Evolutionary conservation across 2,888 invertebrate genomes (phyloP).

Genomic region (Seira musarum): DNA sequence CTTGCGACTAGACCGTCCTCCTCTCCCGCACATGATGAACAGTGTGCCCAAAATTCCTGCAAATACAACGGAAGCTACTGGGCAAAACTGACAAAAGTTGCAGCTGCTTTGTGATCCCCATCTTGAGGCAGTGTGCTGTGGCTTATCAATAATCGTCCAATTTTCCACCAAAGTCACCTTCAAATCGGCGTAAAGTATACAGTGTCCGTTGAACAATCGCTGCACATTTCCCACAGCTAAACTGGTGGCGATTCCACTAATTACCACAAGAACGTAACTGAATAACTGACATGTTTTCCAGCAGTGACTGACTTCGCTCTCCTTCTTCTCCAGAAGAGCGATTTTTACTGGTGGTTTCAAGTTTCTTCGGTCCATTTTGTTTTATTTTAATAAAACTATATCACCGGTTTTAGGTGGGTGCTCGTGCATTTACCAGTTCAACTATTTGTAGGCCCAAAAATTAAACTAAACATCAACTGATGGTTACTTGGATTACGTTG

Average conservation of each 20-base stretch:
- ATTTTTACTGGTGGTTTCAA: conserved; percentile 67
- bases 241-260: conserved; percentile 67
- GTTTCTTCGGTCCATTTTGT: conserved; percentile 60
- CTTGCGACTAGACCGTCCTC: conserved; percentile 64
- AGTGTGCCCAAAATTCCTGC: conserved; percentile 66
- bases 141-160: conserved; percentile 51
- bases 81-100: conserved; percentile 66
- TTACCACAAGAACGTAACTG: conserved; percentile 65
- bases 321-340: conserved; percentile 66
- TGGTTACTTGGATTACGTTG: too few species aligned
- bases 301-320: conserved; percentile 66
- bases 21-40: conserved; percentile 68
- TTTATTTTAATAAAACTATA: conserved; percentile 7
- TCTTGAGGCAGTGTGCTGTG: conserved; percentile 44
- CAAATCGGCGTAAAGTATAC: conserved; percentile 65
- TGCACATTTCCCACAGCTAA: conserved; percentile 65
- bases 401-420: not conserved
- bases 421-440: too few species aligned
- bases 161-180: conserved; percentile 56
- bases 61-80: conserved; percentile 67
- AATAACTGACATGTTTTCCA: conserved; percentile 68
- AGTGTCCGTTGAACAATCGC: conserved; percentile 63
- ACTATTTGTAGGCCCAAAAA: too few species aligned
- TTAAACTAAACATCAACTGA: too few species aligned
- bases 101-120: conserved; percentile 64